Conservation (phyloP, 2,797 vertebrate genomes). For the Sarcoramphus papa region DNA sequence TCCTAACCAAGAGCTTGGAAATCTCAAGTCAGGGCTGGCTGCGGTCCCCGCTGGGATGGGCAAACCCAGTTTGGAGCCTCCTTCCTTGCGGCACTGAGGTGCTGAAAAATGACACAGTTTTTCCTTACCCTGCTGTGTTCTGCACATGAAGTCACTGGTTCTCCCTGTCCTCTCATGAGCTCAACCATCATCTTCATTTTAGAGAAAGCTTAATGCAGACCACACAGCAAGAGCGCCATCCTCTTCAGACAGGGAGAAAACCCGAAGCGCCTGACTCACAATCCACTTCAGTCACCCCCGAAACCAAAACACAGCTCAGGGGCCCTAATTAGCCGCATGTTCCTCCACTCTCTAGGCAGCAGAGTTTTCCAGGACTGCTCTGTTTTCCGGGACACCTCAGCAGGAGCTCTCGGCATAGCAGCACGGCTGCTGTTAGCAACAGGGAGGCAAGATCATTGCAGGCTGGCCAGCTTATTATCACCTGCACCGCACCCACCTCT, state of each 20-base stretch:
- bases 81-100: background rate
- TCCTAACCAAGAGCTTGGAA: background rate
- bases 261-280: background rate
- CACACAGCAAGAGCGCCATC: fast-evolving
- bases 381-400: background rate
- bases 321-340: background rate
- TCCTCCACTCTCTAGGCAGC: background rate
- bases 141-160: background rate
- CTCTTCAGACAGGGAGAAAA: too few species aligned
- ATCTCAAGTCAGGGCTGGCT: background rate
- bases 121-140: background rate
- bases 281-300: background rate
- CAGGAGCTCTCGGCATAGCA: background rate
- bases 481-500: background rate
- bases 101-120: background rate
- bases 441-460: background rate
- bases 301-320: background rate
- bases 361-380: background rate
- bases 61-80: background rate
- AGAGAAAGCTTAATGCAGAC: background rate
- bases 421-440: background rate
- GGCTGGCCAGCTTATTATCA: background rate
- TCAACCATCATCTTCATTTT: background rate
- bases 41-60: background rate
- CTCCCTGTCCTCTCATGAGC: background rate